A percentile compares a stretch with the other conserved stretches of the same genome.
Conservation (phyloP, 2,113 vertebrate genomes). For the Cyprinus carpio region DNA sequence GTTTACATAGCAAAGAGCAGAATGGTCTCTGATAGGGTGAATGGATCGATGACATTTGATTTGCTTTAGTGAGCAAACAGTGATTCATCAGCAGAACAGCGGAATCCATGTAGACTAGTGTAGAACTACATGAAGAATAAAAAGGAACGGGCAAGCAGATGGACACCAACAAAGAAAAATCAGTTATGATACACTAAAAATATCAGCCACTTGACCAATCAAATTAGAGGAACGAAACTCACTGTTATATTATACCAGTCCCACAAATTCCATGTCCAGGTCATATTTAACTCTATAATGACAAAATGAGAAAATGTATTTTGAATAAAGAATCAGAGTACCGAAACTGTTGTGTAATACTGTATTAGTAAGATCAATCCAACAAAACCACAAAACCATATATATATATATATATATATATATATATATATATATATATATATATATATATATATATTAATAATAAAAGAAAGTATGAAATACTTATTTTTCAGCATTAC, state of each 20-base stretch:
- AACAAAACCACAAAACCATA: too few species aligned
- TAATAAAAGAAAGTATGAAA: too few species aligned
- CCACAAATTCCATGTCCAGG: not conserved
- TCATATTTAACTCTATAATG: not conserved
- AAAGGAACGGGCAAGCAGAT: not conserved
- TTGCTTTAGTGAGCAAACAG: conserved; percentile 1
- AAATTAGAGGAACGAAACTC: not conserved
- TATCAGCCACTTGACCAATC: not conserved
- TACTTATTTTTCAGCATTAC: too few species aligned
- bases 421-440: too few species aligned
- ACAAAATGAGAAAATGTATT: not conserved
- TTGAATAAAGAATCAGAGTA: not conserved
- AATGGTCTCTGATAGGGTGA: not conserved
- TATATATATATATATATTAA: too few species aligned
- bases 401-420: too few species aligned
- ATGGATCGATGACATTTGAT: not conserved
- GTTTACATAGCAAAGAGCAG: conserved; percentile 10
- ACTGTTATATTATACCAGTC: not conserved
- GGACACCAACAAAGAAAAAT: not conserved
- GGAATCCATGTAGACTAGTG: not conserved
- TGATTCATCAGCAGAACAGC: not conserved
- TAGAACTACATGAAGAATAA: not conserved
- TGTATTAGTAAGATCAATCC: too few species aligned
- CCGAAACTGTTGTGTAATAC: too few species aligned
- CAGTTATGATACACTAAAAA: not conserved